Evolutionary conservation across 2,113 vertebrate genomes (phyloP).

Genomic region (Smithornis capensis): DNA sequence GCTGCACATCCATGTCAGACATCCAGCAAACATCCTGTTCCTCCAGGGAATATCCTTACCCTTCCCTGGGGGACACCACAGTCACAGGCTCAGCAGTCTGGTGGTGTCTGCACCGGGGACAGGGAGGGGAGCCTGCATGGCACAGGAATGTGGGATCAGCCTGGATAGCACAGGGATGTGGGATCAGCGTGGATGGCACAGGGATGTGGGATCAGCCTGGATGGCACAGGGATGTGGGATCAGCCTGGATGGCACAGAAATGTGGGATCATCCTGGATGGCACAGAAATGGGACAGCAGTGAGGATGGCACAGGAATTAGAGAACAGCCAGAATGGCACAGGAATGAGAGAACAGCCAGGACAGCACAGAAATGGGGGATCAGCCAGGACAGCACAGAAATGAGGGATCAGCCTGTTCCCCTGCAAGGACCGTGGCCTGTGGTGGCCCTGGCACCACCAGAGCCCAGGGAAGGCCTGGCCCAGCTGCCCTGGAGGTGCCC

Average conservation of each 20-base stretch:
- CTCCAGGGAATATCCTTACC: neutral
- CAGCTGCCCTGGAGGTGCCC: neutral
- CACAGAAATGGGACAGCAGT: neutral
- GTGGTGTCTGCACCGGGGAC: neutral
- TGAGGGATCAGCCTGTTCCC: neutral
- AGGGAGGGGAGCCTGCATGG: neutral
- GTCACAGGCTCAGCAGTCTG: fast-evolving
- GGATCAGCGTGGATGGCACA: neutral
- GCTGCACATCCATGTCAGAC: fast-evolving
- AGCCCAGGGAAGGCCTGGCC: neutral
- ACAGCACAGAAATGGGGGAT: neutral
- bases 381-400: neutral
- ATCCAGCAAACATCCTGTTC: neutral
- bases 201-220: neutral
- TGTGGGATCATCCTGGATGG: neutral
- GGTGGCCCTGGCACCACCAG: fast-evolving
- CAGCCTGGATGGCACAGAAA: neutral
- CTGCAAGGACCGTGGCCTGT: neutral
- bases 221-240: too few species aligned
- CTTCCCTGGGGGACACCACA: neutral
- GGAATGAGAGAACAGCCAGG: neutral
- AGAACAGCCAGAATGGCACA: neutral
- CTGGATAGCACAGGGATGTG: neutral
- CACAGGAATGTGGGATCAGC: neutral
- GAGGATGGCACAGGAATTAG: neutral